A percentile compares a stretch with the other conserved stretches of the same genome.
These are phyloP conservation scores for Mantis religiosa DNA, from an alignment of 2,888 invertebrate genomes.

Conservation along the genomic window DNA sequence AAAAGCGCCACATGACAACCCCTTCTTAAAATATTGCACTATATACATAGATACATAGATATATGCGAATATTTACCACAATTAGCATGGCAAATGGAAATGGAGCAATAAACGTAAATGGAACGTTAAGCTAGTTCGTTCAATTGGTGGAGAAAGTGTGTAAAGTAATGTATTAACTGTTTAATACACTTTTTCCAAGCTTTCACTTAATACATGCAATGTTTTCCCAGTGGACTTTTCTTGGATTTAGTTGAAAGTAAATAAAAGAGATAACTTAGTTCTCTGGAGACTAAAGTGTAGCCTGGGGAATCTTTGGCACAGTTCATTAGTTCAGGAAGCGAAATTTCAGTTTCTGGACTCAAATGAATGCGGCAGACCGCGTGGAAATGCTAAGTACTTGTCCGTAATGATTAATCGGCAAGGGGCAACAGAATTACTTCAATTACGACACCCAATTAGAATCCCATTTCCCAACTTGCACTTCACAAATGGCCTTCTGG, in stretches of 20 bases:
- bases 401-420: neutral
- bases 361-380: neutral
- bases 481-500: neutral
- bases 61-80: no score
- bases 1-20: no score
- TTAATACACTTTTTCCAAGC: no score
- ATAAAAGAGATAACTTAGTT: neutral
- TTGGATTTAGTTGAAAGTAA: neutral
- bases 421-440: neutral
- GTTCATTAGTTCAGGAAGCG: neutral
- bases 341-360: neutral
- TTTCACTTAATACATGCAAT: no score
- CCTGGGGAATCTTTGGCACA: neutral
- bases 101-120: no score
- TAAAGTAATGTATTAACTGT: no score
- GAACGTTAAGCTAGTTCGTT: no score
- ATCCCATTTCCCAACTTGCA: neutral
- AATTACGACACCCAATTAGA: neutral
- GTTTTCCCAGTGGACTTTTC: neutral
- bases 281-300: neutral
- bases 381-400: neutral
- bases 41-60: no score
- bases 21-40: no score
- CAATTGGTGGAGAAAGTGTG: no score
- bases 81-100: no score